Evolutionary conservation across 2,797 vertebrate species (phyloP).

Genomic region (Paedocypris micromegethes): DNA sequence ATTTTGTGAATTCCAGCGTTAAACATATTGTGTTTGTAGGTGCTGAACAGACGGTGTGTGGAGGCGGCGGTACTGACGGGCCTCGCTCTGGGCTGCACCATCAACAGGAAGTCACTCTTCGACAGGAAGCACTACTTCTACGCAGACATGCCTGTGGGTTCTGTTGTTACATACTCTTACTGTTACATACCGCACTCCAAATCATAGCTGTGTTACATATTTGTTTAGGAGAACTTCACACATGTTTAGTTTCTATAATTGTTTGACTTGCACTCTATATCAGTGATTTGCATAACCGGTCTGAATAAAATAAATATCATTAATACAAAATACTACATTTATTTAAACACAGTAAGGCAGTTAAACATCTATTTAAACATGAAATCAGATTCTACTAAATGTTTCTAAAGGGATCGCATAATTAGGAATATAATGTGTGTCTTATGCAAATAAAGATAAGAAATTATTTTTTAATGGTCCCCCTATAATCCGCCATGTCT

Average conservation of each 20-base stretch:
- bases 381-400: no score
- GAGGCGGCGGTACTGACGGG: constrained; percentile 94
- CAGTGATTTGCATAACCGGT: no score
- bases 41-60: constrained; percentile 90
- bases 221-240: constrained; percentile 1
- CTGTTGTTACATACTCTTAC: neutral
- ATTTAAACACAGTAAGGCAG: no score
- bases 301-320: no score
- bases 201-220: constrained; percentile 13
- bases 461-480: no score
- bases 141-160: constrained; percentile 94
- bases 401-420: no score
- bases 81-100: constrained; percentile 85
- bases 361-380: no score
- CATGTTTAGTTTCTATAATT: constrained; percentile 17
- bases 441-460: no score
- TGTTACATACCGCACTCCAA: neutral
- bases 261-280: constrained; percentile 1
- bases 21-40: constrained; percentile 51
- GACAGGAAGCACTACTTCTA: constrained; percentile 99
- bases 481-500: no score
- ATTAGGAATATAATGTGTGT: no score
- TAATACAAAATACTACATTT: no score
- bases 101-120: constrained; percentile 93
- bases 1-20: no score